phyloP scores from a whole-genome alignment of 2,113 vertebrate species.

The Chlamydotis undulata region DNA sequence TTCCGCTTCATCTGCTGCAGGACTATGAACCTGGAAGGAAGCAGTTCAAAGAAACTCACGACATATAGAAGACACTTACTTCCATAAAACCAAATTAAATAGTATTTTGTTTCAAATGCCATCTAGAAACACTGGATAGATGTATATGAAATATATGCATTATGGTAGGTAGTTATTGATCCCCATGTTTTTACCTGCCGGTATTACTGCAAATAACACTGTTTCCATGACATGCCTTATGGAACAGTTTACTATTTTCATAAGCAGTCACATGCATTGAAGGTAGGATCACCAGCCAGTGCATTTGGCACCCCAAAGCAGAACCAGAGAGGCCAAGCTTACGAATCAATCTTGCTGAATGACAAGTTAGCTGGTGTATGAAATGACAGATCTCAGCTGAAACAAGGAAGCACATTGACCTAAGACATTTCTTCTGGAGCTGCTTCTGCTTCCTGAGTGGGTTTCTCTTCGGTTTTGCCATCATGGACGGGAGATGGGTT shows the following conservation, averaged over 20 bases:
- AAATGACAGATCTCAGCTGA: conserved; percentile 30
- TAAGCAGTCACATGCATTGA: conserved; percentile 88
- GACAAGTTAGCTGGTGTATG: conserved; percentile 64
- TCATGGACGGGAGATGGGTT: conserved; percentile 40
- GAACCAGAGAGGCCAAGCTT: conserved; percentile 72
- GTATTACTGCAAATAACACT: conserved; percentile 70
- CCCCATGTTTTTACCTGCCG: conserved; percentile 69
- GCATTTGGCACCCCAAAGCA: conserved; percentile 65
- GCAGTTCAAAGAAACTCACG: conserved; percentile 37
- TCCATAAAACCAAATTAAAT: conserved; percentile 62
- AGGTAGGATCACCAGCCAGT: conserved; percentile 71
- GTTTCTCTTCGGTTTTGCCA: background rate
- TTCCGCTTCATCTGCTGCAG: conserved; percentile 17
- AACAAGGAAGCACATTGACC: background rate
- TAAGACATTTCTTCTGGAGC: conserved; percentile 69
- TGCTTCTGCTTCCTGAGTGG: conserved; percentile 44
- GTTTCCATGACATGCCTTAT: conserved; percentile 75
- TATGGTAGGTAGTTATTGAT: conserved; percentile 64
- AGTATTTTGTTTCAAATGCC: conserved; percentile 56
- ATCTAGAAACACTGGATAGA: conserved; percentile 59
- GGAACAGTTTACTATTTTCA: conserved; percentile 76
- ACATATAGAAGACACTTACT: conserved; percentile 43
- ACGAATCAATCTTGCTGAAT: conserved; percentile 65
- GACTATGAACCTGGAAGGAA: conserved; percentile 48
- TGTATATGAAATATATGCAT: conserved; percentile 54